These are phyloP conservation scores for Trachymyrmex septentrionalis DNA, from an alignment of 1,140 invertebrate genomes.

Conservation along the genomic window DNA sequence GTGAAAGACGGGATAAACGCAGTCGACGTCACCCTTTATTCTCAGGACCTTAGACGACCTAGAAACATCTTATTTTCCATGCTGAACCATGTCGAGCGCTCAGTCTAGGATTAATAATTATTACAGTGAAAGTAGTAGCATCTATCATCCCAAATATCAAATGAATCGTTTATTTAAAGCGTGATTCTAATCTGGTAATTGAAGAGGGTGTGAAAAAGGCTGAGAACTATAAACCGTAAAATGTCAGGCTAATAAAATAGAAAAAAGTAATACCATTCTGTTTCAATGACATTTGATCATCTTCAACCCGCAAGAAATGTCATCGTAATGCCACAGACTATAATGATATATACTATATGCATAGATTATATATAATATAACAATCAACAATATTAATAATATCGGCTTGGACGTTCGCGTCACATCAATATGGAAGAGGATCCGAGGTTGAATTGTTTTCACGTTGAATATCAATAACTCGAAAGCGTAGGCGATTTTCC, in stretches of 20 bases:
- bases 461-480: slow-evolving; percentile 28
- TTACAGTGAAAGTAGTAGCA: slow-evolving; percentile 10
- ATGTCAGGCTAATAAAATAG: slow-evolving; percentile 23
- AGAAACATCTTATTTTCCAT: slow-evolving; percentile 15
- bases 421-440: neutral
- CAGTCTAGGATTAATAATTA: neutral
- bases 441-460: slow-evolving; percentile 17
- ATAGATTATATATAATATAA: neutral
- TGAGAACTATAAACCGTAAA: slow-evolving; percentile 10
- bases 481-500: neutral
- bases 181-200: slow-evolving; percentile 33
- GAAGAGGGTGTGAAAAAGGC: neutral
- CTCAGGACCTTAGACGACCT: slow-evolving; percentile 27
- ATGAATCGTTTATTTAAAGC: slow-evolving; percentile 37
- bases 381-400: neutral
- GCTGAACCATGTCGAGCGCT: neutral
- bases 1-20: slow-evolving; percentile 16
- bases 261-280: neutral
- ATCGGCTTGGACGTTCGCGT: neutral
- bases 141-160: neutral
- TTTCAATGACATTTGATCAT: slow-evolving; percentile 32
- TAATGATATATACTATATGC: neutral
- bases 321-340: slow-evolving; percentile 15
- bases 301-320: slow-evolving; percentile 31
- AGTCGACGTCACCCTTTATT: slow-evolving; percentile 28